Base-by-base conservation (phyloP, 1,140 invertebrate species). In the Tigriopus japonicus region DNA sequence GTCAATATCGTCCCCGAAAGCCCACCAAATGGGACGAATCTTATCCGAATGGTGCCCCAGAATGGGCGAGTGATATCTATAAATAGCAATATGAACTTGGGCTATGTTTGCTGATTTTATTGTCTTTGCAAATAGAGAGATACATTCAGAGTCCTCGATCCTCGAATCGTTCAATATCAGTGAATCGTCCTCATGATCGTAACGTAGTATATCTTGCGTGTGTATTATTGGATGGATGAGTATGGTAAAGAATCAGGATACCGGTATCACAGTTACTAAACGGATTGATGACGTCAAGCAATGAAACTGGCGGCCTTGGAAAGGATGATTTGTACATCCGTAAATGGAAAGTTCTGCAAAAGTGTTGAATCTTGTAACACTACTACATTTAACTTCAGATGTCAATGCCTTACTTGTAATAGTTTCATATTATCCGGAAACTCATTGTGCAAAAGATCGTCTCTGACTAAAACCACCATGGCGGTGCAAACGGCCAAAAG, bases 371-470 rank as follows among this genome's bases (percentile, higher is more conserved):
- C n/a, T n/a, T n/a, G n/a, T n/a, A n/a, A n/a, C n/a, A n/a, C n/a
- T n/a, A n/a, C n/a, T n/a, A n/a, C n/a, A n/a, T n/a, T n/a, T n/a
- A n/a, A n/a, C n/a, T n/a, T n/a, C 9, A 35, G 28, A 35, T 9
- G 9, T 35, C 9, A 3, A 42, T 42, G 17, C 5, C 56, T 41
- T 17, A 58, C 56, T 35, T 90, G 87, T 17, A 95, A 73, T n/a
- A 95, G 73, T 76, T 95, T 95, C 28, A 96, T 86, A 73, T 91
- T 92, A 1, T 80, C 75, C 35, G 89, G 82, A 76, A 95, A 96
- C 72, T 96, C 91, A 63, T 84, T 84, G 53, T 74, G 74, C 41
- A 95, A 70, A 54, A 96, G 74, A 67, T 87, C 80, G 62, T 89
- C 79, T 69, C 85, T 78, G 63, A 92, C 72, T 64, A 90, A 79